phyloP scores from a whole-genome alignment of 1,140 invertebrate species.

The Plectus sambesii region DNA sequence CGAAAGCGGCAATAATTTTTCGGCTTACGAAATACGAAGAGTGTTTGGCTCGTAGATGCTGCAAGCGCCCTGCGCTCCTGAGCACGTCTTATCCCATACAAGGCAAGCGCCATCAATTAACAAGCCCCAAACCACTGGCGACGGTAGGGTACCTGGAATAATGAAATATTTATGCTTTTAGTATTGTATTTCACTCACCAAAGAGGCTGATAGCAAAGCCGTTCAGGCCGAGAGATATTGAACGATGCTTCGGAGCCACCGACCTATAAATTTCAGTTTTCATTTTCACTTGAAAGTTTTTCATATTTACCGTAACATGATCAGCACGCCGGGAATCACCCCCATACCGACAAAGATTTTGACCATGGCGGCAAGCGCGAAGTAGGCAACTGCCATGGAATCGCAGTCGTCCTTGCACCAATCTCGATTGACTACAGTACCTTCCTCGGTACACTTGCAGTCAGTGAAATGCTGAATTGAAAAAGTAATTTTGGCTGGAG shows the following conservation, averaged over 20 bases:
- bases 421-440: conserved; percentile 35
- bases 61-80: conserved; percentile 44
- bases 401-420: conserved; percentile 31
- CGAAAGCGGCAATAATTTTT: no score
- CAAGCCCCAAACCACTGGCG: conserved; percentile 46
- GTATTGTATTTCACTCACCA: conserved; percentile 17
- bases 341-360: conserved; percentile 36
- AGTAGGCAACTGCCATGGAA: conserved; percentile 20
- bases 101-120: conserved; percentile 46
- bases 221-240: conserved; percentile 42
- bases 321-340: conserved; percentile 42
- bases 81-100: conserved; percentile 42
- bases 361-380: conserved; percentile 27
- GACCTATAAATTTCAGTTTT: conserved; percentile 28
- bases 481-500: no score
- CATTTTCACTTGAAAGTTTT: conserved; percentile 8
- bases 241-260: conserved; percentile 38
- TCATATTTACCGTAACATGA: conserved; percentile 23
- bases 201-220: conserved; percentile 41
- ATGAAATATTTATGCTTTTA: conserved; percentile 12
- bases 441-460: conserved; percentile 31
- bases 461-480: conserved; percentile 39
- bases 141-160: conserved; percentile 45
- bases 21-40: conserved; percentile 28
- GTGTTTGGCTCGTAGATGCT: conserved; percentile 42